Evolutionary conservation across 2,113 vertebrate species (phyloP).

Genomic region (Grammomys dolichurus): DNA sequence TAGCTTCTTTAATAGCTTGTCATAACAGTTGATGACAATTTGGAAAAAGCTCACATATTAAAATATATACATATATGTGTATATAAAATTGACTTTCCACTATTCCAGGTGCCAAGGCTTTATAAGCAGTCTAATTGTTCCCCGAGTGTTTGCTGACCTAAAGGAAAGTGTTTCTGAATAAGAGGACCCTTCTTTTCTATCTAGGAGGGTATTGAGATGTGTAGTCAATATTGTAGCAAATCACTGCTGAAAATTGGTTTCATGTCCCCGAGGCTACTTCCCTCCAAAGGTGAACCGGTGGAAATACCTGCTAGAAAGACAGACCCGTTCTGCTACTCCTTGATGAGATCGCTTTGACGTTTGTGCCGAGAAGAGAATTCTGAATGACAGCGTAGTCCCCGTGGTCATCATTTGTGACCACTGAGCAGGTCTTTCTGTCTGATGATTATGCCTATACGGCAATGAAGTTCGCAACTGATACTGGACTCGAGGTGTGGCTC

Average conservation of each 20-base stretch:
- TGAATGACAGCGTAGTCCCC: conserved; percentile 20
- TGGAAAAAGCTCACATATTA: conserved; percentile 81
- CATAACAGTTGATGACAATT: conserved; percentile 80
- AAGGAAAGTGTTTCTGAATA: conserved; percentile 79
- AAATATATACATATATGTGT: conserved; percentile 24
- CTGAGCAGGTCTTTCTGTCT: conserved; percentile 33
- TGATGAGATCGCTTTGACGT: conserved; percentile 73
- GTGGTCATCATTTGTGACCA: not conserved
- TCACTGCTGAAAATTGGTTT: conserved; percentile 80
- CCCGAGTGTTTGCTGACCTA: conserved; percentile 79
- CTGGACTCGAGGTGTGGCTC: not conserved
- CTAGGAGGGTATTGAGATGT: conserved; percentile 75
- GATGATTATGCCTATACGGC: not conserved
- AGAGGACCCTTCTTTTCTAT: conserved; percentile 71
- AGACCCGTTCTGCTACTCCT: conserved; percentile 51
- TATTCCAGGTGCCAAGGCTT: conserved; percentile 69
- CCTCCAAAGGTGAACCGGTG: conserved; percentile 70
- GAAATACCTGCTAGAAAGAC: conserved; percentile 67
- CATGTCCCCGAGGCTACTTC: conserved; percentile 73
- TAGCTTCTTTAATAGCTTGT: conserved; percentile 83
- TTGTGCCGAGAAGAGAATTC: conserved; percentile 59
- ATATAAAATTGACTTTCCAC: conserved; percentile 70
- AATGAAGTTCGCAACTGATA: conserved; percentile 17
- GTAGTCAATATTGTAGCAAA: conserved; percentile 79
- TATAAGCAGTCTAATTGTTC: conserved; percentile 83